Conservation (phyloP, 2,888 invertebrate species). For the Thumatha senex region DNA sequence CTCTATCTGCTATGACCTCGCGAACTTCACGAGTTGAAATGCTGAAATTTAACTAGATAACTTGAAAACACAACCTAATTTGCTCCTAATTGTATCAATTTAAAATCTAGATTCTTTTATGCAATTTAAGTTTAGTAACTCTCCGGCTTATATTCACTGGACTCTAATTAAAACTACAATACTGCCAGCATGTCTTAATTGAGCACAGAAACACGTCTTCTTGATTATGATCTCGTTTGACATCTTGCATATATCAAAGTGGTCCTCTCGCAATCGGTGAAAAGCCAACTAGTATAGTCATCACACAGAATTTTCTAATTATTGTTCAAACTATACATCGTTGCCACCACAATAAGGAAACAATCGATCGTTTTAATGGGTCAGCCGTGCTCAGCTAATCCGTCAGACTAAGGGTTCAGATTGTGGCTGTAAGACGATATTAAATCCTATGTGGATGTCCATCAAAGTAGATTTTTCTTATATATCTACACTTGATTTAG, state of each 20-base stretch:
- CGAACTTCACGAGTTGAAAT: slow-evolving; percentile 58
- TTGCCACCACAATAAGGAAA: slow-evolving; percentile 76
- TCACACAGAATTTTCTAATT: slow-evolving; percentile 59
- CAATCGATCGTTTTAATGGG: slow-evolving; percentile 83
- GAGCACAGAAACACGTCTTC: slow-evolving; percentile 24
- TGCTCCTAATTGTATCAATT: slow-evolving; percentile 16
- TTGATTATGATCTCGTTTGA: slow-evolving; percentile 21
- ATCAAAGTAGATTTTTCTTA: slow-evolving; percentile 54
- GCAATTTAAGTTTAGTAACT: not conserved
- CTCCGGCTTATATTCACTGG: not conserved
- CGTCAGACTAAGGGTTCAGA: slow-evolving; percentile 65
- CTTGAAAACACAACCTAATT: slow-evolving; percentile 32
- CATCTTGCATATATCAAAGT: slow-evolving; percentile 27
- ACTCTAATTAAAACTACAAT: no score
- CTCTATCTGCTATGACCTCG: slow-evolving; percentile 56
- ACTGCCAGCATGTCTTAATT: slow-evolving; percentile 28
- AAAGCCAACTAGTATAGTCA: slow-evolving; percentile 33
- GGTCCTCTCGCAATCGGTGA: slow-evolving; percentile 21
- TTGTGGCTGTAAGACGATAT: slow-evolving; percentile 48
- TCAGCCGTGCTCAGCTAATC: slow-evolving; percentile 79
- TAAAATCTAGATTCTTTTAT: slow-evolving; percentile 4
- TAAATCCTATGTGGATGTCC: slow-evolving; percentile 57
- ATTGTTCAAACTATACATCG: slow-evolving; percentile 56
- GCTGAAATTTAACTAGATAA: slow-evolving; percentile 51
- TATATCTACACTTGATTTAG: slow-evolving; percentile 44